phyloP scores from a whole-genome alignment of 1,140 invertebrate genomes.

The Bicyclus anynana region DNA sequence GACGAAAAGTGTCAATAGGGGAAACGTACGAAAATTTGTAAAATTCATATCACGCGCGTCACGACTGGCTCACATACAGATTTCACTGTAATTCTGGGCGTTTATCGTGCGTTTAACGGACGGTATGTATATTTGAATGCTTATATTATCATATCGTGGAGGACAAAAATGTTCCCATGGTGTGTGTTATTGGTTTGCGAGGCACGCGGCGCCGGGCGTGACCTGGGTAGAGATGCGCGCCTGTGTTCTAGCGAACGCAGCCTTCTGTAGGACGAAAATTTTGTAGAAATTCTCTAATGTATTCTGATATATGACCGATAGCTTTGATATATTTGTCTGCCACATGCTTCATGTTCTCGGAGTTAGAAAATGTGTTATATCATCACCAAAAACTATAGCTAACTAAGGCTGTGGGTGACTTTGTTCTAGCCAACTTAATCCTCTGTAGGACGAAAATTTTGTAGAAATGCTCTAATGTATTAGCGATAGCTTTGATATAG shows the following conservation, averaged over 20 bases:
- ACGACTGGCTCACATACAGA: conserved; percentile 69
- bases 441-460: too few species aligned
- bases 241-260: conserved; percentile 75
- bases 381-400: too few species aligned
- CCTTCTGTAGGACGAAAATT: conserved; percentile 77
- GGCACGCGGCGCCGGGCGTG: conserved; percentile 68
- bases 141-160: conserved; percentile 77
- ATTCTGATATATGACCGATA: conserved; percentile 71
- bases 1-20: conserved; percentile 43
- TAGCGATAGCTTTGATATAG: too few species aligned
- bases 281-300: conserved; percentile 76
- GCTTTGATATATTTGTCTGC: not conserved
- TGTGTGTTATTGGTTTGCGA: conserved; percentile 61
- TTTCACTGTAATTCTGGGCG: conserved; percentile 77
- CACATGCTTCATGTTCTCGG: too few species aligned
- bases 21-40: conserved; percentile 52
- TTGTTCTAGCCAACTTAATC: too few species aligned
- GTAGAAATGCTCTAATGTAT: too few species aligned
- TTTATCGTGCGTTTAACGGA: conserved; percentile 77
- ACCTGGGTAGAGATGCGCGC: conserved; percentile 58
- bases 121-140: conserved; percentile 77
- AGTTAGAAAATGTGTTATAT: too few species aligned
- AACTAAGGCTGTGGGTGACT: too few species aligned
- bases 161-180: conserved; percentile 77
- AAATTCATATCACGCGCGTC: conserved; percentile 69